Evolutionary conservation across 2,888 invertebrate species (phyloP), one percentile per base, ranked within the genome.

Genomic region (Stegana nigrithorax): DNA sequence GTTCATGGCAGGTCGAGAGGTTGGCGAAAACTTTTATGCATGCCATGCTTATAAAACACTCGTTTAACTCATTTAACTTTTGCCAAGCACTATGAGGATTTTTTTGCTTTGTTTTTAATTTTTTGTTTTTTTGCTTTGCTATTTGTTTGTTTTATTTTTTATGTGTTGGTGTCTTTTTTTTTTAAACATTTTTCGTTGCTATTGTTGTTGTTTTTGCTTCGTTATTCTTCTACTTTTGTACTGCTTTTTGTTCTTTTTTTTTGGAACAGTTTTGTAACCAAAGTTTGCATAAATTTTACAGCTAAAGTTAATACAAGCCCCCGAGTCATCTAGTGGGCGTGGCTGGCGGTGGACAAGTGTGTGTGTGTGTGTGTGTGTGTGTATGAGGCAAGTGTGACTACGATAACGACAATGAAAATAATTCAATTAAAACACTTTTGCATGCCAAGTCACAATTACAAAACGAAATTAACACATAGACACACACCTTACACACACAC

Each of bases 361-460:
- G 32, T 7, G 53, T 32, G 53, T 55, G 10, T 8, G 53, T 32
- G 36, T n/a, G 17, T 55, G 47, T n/a, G n/a, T n/a, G n/a, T n/a
- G n/a, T n/a, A n/a, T 39, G 39, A n/a, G 14, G 39, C 39, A 39
- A n/a, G 39, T 17, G 39, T n/a, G 39, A n/a, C n/a, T n/a, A n/a
- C n/a, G n/a, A 47, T 67, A 45, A 61, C 72, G 80, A 79, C 81
- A 82, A 78, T 78, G 82, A 74, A 81, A 81, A 83, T 82, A 83
- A 82, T 82, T 83, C 83, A 82, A 82, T 82, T 82, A 82, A 83
- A 82, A 83, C 81, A 82, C 83, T 83, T 82, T 82, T 76, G 82
- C 80, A 83, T 81, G 82, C 73, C 78, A 83, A 79, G 75, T 78
- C 72, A 77, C 83, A 83, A 82, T 82, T 83, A 82, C 77, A 72